Conservation (phyloP, 2,888 invertebrate species). For the Rhaphigaster nebulosa region DNA sequence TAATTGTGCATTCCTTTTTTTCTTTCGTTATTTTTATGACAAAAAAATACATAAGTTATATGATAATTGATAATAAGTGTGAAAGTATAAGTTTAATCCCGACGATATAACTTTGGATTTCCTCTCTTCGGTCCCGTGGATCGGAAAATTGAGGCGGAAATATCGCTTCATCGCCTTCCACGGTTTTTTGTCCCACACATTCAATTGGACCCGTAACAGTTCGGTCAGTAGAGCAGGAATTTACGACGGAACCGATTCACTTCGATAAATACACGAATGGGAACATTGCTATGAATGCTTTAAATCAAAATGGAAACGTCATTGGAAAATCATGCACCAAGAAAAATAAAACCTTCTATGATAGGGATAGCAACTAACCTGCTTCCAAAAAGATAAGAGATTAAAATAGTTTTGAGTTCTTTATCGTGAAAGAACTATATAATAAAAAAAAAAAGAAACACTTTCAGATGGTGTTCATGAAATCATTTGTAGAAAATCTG, state of each 20-base stretch:
- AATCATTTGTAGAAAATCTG: too few relatives aligned
- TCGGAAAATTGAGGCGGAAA: conserved; percentile 22
- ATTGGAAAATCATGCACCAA: not conserved
- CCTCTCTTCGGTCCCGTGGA: not conserved
- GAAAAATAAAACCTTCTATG: not conserved
- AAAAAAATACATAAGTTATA: not conserved
- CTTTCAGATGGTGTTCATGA: too few relatives aligned
- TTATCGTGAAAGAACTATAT: too few relatives aligned
- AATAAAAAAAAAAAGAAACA: too few relatives aligned
- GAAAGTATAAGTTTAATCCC: not conserved
- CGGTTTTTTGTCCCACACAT: not conserved
- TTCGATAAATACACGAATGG: not conserved
- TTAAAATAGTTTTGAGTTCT: too few relatives aligned
- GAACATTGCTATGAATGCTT: not conserved
- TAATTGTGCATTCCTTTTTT: not conserved
- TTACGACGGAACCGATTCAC: not conserved
- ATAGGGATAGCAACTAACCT: too few relatives aligned
- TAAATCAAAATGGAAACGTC: not conserved
- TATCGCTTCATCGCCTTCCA: not conserved
- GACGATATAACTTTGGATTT: not conserved
- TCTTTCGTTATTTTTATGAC: not conserved
- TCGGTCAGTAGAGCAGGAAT: not conserved
- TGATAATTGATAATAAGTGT: not conserved
- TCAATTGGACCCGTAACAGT: not conserved
- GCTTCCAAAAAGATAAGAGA: too few relatives aligned